phyloP scores from a whole-genome alignment of 2,888 invertebrate species.

The Auanema sp. region DNA sequence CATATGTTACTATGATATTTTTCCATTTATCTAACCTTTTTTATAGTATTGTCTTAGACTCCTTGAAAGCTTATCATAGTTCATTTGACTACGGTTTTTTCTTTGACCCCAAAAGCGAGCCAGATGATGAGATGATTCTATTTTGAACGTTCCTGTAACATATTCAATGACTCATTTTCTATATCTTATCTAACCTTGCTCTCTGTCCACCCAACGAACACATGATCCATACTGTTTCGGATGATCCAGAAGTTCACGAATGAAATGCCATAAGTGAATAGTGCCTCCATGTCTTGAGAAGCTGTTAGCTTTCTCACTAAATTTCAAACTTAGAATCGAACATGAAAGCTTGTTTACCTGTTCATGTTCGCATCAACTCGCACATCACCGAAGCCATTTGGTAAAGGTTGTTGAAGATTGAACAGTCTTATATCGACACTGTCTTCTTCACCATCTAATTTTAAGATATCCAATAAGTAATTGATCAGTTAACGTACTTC shows the following conservation, averaged over 20 bases:
- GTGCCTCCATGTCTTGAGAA: slow-evolving; percentile 49
- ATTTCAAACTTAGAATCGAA: too few relatives aligned
- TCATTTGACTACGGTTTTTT: slow-evolving; percentile 98
- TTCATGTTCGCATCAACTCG: too few relatives aligned
- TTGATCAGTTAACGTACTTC: slow-evolving; percentile 22
- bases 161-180: background rate
- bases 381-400: too few relatives aligned
- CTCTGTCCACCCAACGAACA: slow-evolving; percentile 94
- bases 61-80: slow-evolving; percentile 96
- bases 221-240: slow-evolving; percentile 87
- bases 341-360: too few relatives aligned
- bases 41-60: slow-evolving; percentile 98
- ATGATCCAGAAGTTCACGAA: slow-evolving; percentile 87
- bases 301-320: too few relatives aligned
- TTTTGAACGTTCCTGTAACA: slow-evolving; percentile 81
- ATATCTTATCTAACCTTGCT: slow-evolving; percentile 72
- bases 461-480: background rate
- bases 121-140: slow-evolving; percentile 94
- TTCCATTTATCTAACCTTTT: slow-evolving; percentile 73
- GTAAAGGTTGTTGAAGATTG: too few relatives aligned
- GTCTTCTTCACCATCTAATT: slow-evolving; percentile 45
- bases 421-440: slow-evolving; percentile 25
- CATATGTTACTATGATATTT: too few relatives aligned
- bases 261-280: slow-evolving; percentile 97
- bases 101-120: slow-evolving; percentile 97